Conservation (phyloP, 2,113 vertebrate genomes). For the Sapajus apella region DNA sequence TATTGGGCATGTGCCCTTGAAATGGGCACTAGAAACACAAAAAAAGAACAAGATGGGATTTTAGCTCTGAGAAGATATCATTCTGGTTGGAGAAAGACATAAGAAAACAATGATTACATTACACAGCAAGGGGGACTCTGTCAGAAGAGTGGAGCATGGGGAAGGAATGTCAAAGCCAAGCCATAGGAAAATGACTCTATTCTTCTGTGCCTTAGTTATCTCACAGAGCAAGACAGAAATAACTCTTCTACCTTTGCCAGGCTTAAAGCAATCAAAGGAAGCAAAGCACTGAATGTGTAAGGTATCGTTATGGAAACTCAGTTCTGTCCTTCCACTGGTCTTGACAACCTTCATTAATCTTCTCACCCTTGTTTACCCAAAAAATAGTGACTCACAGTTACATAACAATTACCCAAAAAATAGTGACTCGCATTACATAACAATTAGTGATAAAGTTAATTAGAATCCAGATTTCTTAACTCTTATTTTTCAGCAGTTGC, state of each 20-base stretch:
- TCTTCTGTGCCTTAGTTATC: not conserved
- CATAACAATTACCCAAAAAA: conserved; percentile 43
- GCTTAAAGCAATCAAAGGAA: not conserved
- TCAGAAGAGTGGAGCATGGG: not conserved
- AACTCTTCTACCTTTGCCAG: not conserved
- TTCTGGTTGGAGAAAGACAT: not conserved
- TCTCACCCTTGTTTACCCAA: conserved; percentile 45
- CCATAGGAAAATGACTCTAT: not conserved
- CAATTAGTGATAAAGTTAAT: conserved; percentile 69
- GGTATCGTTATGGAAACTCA: conserved; percentile 41
- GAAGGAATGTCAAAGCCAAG: not conserved
- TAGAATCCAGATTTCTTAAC: conserved; percentile 53
- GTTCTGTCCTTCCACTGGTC: conserved; percentile 34
- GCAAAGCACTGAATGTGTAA: not conserved
- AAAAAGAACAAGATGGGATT: not conserved
- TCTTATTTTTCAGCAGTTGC: conserved; percentile 40
- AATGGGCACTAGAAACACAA: not conserved
- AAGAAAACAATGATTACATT: not conserved
- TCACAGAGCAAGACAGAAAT: not conserved
- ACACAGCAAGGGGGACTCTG: not conserved
- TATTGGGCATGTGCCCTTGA: not conserved
- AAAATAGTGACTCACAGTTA: conserved; percentile 52
- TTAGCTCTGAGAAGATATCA: not conserved
- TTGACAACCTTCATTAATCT: conserved; percentile 71
- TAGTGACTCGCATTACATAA: conserved; percentile 56